Evolutionary conservation across 2,888 invertebrate genomes (phyloP).

Genomic region (Cephus pygmeus): DNA sequence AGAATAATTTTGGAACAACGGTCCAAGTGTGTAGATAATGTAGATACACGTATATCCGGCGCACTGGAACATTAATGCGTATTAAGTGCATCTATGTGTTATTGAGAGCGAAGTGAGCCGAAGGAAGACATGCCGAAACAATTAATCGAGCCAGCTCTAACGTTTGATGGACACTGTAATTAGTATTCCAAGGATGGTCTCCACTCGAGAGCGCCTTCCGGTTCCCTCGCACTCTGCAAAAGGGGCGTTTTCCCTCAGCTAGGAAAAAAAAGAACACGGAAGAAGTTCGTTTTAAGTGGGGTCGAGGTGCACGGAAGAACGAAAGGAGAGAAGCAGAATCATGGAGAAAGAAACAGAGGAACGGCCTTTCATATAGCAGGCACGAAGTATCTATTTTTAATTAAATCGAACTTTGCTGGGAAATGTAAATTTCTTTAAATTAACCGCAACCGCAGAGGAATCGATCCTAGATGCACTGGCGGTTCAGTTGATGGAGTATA

Average conservation of each 20-base stretch:
- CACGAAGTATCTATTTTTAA: conserved; percentile 22
- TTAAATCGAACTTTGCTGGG: conserved; percentile 32
- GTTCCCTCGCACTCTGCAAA: not conserved
- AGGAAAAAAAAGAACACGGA: not conserved
- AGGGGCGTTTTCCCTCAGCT: not conserved
- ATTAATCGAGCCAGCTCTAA: not conserved
- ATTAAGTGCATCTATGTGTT: not conserved
- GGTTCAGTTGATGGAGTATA: not conserved
- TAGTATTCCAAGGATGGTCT: not conserved
- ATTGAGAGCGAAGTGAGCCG: not conserved
- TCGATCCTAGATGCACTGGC: not conserved
- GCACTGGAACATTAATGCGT: not conserved
- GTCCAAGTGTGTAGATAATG: not conserved
- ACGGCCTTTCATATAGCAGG: not conserved
- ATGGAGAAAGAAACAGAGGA: too few relatives aligned
- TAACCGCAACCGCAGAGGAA: not conserved
- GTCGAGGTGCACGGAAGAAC: not conserved
- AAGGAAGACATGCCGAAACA: not conserved
- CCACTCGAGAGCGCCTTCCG: not conserved
- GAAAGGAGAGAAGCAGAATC: not conserved
- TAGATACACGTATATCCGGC: not conserved
- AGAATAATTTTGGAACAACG: not conserved
- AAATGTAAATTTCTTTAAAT: not conserved
- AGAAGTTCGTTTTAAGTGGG: too few relatives aligned
- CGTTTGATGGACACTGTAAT: not conserved